These are phyloP conservation scores for Chaenocephalus aceratus DNA, from an alignment of 2,113 vertebrate species.

Conservation along the genomic window DNA sequence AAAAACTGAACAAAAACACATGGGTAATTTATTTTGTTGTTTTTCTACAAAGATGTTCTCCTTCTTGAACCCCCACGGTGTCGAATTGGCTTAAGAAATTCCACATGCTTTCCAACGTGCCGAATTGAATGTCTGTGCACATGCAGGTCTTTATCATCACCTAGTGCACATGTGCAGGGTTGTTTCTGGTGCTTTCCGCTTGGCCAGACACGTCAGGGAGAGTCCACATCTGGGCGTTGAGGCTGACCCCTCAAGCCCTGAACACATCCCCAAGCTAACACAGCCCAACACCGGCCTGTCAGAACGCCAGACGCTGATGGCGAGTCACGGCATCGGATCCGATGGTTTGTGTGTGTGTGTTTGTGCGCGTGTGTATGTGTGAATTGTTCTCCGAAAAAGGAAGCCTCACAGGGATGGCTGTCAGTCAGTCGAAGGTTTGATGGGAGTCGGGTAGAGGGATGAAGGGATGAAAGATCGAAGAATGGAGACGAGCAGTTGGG, in stretches of 20 bases:
- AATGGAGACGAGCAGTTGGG: slow-evolving; percentile 51
- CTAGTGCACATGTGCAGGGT: slow-evolving; percentile 39
- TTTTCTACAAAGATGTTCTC: slow-evolving; percentile 2
- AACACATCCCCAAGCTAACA: slow-evolving; percentile 53
- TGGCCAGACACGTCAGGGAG: slow-evolving; percentile 64
- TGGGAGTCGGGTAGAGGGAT: slow-evolving; percentile 55
- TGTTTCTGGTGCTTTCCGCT: slow-evolving; percentile 51
- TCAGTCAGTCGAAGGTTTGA: slow-evolving; percentile 73
- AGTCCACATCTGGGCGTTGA: slow-evolving; percentile 70
- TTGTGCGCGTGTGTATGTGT: slow-evolving; percentile 5
- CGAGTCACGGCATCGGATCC: slow-evolving; percentile 54
- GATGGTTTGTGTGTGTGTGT: slow-evolving; percentile 24
- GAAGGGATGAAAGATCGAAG: slow-evolving; percentile 55
- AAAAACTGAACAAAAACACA: neutral
- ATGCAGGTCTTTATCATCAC: slow-evolving; percentile 54
- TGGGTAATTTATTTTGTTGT: neutral
- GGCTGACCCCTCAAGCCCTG: slow-evolving; percentile 65
- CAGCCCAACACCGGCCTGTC: slow-evolving; percentile 67
- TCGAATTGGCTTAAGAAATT: slow-evolving; percentile 39
- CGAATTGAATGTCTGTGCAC: neutral
- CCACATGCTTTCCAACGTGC: neutral
- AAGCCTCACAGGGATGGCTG: slow-evolving; percentile 67
- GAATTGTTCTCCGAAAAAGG: slow-evolving; percentile 45
- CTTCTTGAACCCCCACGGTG: slow-evolving; percentile 10
- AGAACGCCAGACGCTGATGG: slow-evolving; percentile 63